phyloP scores from a whole-genome alignment of 2,113 vertebrate species.

The Oncorhynchus kisutch region DNA sequence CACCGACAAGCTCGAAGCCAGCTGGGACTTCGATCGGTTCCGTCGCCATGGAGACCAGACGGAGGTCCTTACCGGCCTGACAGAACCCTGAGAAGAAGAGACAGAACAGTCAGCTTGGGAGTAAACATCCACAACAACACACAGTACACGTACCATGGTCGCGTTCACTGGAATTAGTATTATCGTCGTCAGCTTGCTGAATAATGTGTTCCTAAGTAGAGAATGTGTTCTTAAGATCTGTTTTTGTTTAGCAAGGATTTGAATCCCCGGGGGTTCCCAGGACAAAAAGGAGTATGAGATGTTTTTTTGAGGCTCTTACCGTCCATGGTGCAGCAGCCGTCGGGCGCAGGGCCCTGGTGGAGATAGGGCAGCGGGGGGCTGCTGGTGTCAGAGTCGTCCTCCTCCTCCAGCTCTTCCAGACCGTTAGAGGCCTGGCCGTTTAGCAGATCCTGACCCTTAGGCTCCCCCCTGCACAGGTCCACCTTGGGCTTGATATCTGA shows the following conservation, averaged over 20 bases:
- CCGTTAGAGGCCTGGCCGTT: constrained; percentile 80
- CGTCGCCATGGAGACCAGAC: constrained; percentile 88
- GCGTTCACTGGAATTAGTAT: background rate
- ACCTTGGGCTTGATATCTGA: constrained; percentile 89
- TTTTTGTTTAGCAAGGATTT: too few relatives aligned
- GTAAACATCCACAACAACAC: background rate
- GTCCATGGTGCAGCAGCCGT: constrained; percentile 94
- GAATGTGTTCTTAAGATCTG: too few relatives aligned
- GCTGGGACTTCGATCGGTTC: constrained; percentile 89
- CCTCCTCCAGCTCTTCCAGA: constrained; percentile 85
- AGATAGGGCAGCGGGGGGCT: constrained; percentile 93
- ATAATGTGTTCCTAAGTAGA: too few relatives aligned
- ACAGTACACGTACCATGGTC: background rate
- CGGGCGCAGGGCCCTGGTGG: constrained; percentile 83
- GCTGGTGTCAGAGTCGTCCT: constrained; percentile 91
- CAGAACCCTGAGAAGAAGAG: constrained; percentile 84
- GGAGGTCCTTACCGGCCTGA: constrained; percentile 97
- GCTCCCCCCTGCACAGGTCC: constrained; percentile 80
- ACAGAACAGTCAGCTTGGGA: constrained; percentile 11
- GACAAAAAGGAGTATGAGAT: too few relatives aligned
- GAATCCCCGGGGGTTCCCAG: too few relatives aligned
- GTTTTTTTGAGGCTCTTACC: constrained; percentile 68
- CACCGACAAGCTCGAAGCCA: constrained; percentile 94
- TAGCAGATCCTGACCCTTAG: constrained; percentile 78
- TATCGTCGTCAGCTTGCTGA: too few relatives aligned